Base-by-base conservation (phyloP, 2,888 invertebrate genomes). In the Lepidocyrtinus sp. region DNA sequence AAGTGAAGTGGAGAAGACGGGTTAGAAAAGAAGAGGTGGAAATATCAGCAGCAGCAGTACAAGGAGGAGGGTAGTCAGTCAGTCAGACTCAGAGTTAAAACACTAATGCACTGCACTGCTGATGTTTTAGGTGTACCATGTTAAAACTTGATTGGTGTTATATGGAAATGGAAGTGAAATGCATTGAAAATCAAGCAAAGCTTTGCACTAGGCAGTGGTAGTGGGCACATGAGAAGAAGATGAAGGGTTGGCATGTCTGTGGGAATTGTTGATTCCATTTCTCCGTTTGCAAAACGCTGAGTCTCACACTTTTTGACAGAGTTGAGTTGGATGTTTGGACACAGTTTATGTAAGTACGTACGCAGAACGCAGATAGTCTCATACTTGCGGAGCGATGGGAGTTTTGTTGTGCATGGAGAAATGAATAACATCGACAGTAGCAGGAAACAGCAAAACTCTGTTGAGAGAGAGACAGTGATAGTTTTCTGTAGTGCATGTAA, bases 211-310 rank as follows among this genome's bases (percentile, higher is more conserved):
- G 7, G 36, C 36, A 61, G 36, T 17, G 15, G 55, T 26, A 55
- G 21, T 7, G 59, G n/a, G n/a, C n/a, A n/a, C n/a, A n/a, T n/a
- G 21, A n/a, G 2, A 73, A 17, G 36, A 74, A 45, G 65, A 50
- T 22, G 15, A 61, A 74, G 59, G 59, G 61, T 61, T 59, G 65
- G 64, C 67, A 55, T 74, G 50, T 55, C 36, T 74, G 62, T 75
- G 75, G 75, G 68, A 75, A 68, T 68, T 75, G 75, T 62, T 68
- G 75, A 75, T 75, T 75, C 69, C 62, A 75, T 65, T 68, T 62
- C 63, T 61, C 71, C 61, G 61, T 74, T 75, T 21, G 27, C 21
- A 61, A 59, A 61, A 70, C 36, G 36, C 27, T 61, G 59, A 61
- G 22, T 36, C 72, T 21, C 69, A 50, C 9, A 25, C 5, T 50